These are phyloP conservation scores for Teleogryllus oceanicus DNA, from an alignment of 2,888 invertebrate genomes.

Conservation along the genomic window DNA sequence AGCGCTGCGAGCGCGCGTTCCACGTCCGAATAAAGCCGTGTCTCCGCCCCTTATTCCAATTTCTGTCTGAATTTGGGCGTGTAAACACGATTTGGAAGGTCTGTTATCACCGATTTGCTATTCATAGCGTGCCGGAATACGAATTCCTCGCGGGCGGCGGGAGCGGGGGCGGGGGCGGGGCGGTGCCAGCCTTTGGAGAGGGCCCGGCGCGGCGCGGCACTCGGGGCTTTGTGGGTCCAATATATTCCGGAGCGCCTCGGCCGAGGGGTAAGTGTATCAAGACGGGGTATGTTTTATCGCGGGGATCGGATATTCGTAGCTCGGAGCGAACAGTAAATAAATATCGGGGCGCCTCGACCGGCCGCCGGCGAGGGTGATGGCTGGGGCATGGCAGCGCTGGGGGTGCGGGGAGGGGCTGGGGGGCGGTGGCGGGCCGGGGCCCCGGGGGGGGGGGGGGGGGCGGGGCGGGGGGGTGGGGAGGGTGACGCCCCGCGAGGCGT, in stretches of 20 bases:
- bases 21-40: too few species aligned
- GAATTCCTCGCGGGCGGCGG: slow-evolving; percentile 10
- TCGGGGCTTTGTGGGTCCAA: not conserved
- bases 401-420: too few species aligned
- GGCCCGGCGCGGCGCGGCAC: not conserved
- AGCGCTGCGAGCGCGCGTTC: too few species aligned
- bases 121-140: slow-evolving; percentile 20
- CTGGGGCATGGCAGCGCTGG: too few species aligned
- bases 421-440: too few species aligned
- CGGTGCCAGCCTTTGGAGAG: not conserved
- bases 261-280: not conserved
- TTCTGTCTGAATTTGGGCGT: not conserved
- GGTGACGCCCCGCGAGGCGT: too few species aligned
- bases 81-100: slow-evolving; percentile 11
- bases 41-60: too few species aligned
- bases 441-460: too few species aligned
- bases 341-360: not conserved
- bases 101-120: not conserved
- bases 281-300: slow-evolving; percentile 18
- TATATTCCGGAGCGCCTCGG: not conserved
- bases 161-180: not conserved
- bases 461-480: too few species aligned
- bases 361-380: not conserved
- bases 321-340: not conserved
- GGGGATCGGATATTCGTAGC: not conserved